Evolutionary conservation across 35 echinoderm and acorn worm genomes (phyloP).

Genomic region (Amphiura filiformis): DNA sequence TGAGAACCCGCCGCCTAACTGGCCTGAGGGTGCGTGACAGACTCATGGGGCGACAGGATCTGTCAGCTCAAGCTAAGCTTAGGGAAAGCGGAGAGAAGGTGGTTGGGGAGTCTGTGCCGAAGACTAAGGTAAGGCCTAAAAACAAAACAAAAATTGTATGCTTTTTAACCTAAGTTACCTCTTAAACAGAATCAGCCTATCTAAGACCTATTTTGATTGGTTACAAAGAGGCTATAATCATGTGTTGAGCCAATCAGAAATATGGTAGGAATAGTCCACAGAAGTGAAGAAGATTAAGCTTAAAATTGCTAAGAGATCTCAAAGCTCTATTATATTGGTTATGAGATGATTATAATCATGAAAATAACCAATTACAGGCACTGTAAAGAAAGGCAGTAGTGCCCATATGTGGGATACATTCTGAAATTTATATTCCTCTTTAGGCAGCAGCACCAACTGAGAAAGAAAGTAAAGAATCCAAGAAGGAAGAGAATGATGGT

Average conservation of each 20-base stretch:
- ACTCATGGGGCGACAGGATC: conserved; percentile 81
- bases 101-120: background rate
- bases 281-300: no score
- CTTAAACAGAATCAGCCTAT: background rate
- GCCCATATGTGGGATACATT: no score
- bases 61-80: conserved; percentile 61
- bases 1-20: conserved; percentile 69
- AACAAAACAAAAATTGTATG: no score
- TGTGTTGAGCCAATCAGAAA: no score
- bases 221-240: no score
- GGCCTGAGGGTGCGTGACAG: conserved; percentile 87
- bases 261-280: no score
- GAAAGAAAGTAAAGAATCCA: conserved; percentile 30
- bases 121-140: background rate
- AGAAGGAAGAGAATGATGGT: conserved; percentile 79
- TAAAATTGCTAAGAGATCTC: no score
- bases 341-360: no score
- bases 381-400: no score
- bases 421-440: background rate
- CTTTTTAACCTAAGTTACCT: background rate
- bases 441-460: conserved; percentile 15
- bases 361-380: no score
- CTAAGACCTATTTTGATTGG: no score
- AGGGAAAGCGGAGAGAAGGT: conserved; percentile 16
- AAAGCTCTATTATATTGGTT: no score